Percentiles rank a stretch among this genome's conserved stretches.
Evolutionary conservation across 2,797 vertebrate species (phyloP).

Genomic region (Channa striata): DNA sequence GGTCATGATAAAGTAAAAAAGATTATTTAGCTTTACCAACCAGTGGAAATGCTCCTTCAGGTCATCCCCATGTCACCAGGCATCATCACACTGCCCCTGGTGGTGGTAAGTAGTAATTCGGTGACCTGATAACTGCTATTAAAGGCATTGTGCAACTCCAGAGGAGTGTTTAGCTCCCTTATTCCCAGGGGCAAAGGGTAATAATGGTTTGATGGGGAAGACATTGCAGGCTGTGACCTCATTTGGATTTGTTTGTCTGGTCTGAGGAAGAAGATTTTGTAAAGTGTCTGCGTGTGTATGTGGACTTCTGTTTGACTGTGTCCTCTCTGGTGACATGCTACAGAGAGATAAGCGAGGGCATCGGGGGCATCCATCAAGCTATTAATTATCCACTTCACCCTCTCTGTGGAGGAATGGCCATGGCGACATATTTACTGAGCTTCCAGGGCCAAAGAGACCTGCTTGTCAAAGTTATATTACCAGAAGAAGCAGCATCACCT

Average conservation of each 20-base stretch:
- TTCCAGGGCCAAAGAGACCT: not conserved
- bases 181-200: conserved; percentile 69
- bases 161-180: conserved; percentile 65
- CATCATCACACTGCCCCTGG: conserved; percentile 49
- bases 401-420: conserved; percentile 29
- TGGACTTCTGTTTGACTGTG: conserved; percentile 19
- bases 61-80: conserved; percentile 19
- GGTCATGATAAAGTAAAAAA: conserved; percentile 22
- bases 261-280: conserved; percentile 42
- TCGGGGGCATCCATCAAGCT: conserved; percentile 63
- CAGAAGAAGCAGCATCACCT: conserved; percentile 21
- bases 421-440: conserved; percentile 24
- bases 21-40: conserved; percentile 33
- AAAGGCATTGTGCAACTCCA: conserved; percentile 34
- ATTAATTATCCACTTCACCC: conserved; percentile 65
- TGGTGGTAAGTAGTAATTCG: conserved; percentile 46
- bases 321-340: conserved; percentile 57
- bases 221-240: conserved; percentile 76
- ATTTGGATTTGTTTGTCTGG: conserved; percentile 69
- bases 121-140: conserved; percentile 53
- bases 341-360: conserved; percentile 55
- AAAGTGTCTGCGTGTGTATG: conserved; percentile 10
- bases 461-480: conserved; percentile 32
- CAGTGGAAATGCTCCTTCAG: conserved; percentile 39
- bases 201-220: conserved; percentile 75